Evolutionary conservation across 2,888 invertebrate species (phyloP), one percentile per base, ranked within the genome.

Genomic region (Hemithea aestivaria): DNA sequence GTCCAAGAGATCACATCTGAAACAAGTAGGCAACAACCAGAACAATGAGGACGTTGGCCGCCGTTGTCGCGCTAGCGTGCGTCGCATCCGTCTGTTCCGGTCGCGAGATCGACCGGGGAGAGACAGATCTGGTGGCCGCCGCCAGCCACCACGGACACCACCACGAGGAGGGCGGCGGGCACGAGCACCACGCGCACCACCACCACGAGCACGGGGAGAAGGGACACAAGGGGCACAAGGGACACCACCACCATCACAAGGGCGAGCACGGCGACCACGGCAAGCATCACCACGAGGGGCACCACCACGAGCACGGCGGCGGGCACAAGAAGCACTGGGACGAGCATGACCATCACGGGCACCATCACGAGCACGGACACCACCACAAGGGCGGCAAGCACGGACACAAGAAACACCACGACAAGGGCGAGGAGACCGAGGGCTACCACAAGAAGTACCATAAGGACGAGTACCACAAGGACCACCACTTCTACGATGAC

Each of bases 401-500:
- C 71, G 91, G 91, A 24, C 92, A 93, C 63, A 94, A 94, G 70
- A 94, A 94, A 63, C 93, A 94, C 24, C 94, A 94, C 76, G 94
- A 94, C 66, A 95, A 95, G 67, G 95, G 94, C 0, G 93, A 94
- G 60, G 93, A 95, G 59, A 93, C 93, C 29, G 90, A 93, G 48
- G 95, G 95, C 6, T 95, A 93, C 73, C 95, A 95, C 68, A 93
- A 95, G 77, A 94, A 95, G 62, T 92, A 93, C 58, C 93, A 95
- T 73, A 95, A 96, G 70, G 95, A 95, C 66, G 95, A 95, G 68
- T 95, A 92, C 73, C 92, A 94, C 64, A 95, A 95, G 73, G 93
- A 94, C 62, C 94, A 94, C 70, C 94, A 94, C 85, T 95, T 95
- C 88, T 95, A 95, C 76, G 95, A 95, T 57, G 94, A 95, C 67